Evolutionary conservation across 1,140 invertebrate genomes (phyloP).

Genomic region (Neuroterus valhalla): DNA sequence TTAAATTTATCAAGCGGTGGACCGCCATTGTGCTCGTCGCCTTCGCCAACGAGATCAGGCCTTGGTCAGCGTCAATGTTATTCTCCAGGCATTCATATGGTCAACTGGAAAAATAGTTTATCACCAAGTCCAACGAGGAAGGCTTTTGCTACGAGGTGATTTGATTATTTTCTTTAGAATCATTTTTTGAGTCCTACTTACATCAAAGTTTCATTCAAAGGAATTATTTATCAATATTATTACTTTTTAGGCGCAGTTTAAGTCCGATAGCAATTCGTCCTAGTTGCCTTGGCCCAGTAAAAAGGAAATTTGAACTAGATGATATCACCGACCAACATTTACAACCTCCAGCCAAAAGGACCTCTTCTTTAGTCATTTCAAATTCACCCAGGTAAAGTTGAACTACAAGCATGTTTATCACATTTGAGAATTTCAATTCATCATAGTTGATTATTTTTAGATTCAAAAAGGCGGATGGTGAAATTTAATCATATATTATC

Average conservation of each 20-base stretch:
- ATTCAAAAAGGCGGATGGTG: not conserved
- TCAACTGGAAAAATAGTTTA: slow-evolving; percentile 77
- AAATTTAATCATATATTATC: too few species aligned
- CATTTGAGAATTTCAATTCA: not conserved
- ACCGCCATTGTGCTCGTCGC: slow-evolving; percentile 78
- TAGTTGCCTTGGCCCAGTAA: slow-evolving; percentile 78
- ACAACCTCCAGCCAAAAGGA: slow-evolving; percentile 77
- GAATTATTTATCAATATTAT: slow-evolving; percentile 31
- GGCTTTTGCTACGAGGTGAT: slow-evolving; percentile 81
- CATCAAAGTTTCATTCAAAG: slow-evolving; percentile 18
- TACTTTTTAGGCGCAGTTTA: slow-evolving; percentile 80
- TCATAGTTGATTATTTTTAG: slow-evolving; percentile 8
- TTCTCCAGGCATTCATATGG: slow-evolving; percentile 79
- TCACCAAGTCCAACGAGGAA: slow-evolving; percentile 90
- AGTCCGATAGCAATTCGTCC: slow-evolving; percentile 88
- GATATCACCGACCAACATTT: slow-evolving; percentile 73
- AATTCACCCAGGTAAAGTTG: slow-evolving; percentile 64
- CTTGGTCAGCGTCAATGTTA: slow-evolving; percentile 79
- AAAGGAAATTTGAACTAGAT: slow-evolving; percentile 87
- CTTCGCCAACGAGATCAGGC: slow-evolving; percentile 79
- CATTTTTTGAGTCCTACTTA: slow-evolving; percentile 25
- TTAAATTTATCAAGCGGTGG: slow-evolving; percentile 68
- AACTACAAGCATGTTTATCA: slow-evolving; percentile 1
- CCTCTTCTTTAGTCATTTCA: slow-evolving; percentile 68
- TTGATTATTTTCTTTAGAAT: slow-evolving; percentile 30